Evolutionary conservation across 2,113 vertebrate genomes (phyloP), one percentile per base, ranked within the genome.

Genomic region (Platysteira castanea): DNA sequence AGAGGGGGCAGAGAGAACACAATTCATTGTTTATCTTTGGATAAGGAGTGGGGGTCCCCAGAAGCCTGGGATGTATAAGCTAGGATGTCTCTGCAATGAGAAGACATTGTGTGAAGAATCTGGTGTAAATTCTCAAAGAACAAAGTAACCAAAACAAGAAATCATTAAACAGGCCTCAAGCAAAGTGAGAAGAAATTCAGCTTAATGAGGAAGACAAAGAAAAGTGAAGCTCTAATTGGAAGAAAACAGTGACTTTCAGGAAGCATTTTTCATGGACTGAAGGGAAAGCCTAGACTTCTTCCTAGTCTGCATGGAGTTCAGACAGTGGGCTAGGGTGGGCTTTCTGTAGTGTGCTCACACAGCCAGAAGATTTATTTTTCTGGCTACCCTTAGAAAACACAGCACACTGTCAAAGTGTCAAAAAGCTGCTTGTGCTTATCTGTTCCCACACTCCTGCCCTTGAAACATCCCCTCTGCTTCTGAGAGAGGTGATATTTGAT

Each of bases 51-150:
- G 22, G 11, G 1, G 2, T 3, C 7, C 11, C 30, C 24, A 3
- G 37, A 57, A 88, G n/a, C n/a, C 52, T 53, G 56, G 31, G 42
- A 67, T 78, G 31, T 2, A 1, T 17, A 19, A 77, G 22, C 8
- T 42, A 15, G 53, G 46, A 41, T 44, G 9, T 53, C 30, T 44
- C 49, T 71, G 37, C 64, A 86, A 57, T 30, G 59, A 74, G 46
- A 89, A 44, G 73, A 69, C 3, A 11, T 11, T 41, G 21, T 47
- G 11, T 49, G n/a, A 89, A 86, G 50, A 78, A 89, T 87, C 64
- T 87, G 49, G 21, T 91, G 73, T 77, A 79, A 65, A 93, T 77
- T 82, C 76, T 88, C 74, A 53, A 41, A 41, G 83, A 85, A 74
- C 31, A 64, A 89, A 87, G 44, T 68, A 79, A 80, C 15, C 28